Evolutionary conservation across 2,888 invertebrate species (phyloP).

Genomic region (Saturnia japonica): DNA sequence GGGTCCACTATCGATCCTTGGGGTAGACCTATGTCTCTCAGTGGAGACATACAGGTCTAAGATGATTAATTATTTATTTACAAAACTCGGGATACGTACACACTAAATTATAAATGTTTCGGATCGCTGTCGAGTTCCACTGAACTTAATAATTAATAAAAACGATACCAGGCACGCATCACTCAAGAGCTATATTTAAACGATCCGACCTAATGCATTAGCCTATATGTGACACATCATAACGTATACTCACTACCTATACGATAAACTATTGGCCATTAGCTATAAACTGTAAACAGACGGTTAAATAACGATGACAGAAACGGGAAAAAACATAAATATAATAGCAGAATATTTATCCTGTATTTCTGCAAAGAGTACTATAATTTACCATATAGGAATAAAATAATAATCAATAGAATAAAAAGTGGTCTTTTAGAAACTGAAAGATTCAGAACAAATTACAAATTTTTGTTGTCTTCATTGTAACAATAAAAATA

Average conservation of each 20-base stretch:
- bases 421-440: background rate
- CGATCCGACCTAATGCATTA: conserved; percentile 18
- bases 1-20: no score
- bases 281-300: conserved; percentile 12
- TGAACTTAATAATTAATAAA: conserved; percentile 19
- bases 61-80: background rate
- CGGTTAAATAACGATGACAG: conserved; percentile 1
- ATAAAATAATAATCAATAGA: background rate
- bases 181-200: conserved; percentile 20
- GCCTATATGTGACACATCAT: conserved; percentile 13
- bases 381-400: background rate
- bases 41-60: no score
- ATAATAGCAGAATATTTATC: background rate
- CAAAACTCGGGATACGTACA: background rate
- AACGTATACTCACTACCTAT: conserved; percentile 1
- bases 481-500: background rate
- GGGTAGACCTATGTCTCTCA: no score
- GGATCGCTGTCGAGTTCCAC: conserved; percentile 16
- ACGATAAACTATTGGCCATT: conserved; percentile 14
- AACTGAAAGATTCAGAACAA: background rate
- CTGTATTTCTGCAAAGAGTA: background rate
- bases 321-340: conserved; percentile 7
- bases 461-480: background rate
- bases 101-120: background rate
- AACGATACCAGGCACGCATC: conserved; percentile 11